Conservation (phyloP, 2,888 invertebrate species). For the Phyllotreta striolata region DNA sequence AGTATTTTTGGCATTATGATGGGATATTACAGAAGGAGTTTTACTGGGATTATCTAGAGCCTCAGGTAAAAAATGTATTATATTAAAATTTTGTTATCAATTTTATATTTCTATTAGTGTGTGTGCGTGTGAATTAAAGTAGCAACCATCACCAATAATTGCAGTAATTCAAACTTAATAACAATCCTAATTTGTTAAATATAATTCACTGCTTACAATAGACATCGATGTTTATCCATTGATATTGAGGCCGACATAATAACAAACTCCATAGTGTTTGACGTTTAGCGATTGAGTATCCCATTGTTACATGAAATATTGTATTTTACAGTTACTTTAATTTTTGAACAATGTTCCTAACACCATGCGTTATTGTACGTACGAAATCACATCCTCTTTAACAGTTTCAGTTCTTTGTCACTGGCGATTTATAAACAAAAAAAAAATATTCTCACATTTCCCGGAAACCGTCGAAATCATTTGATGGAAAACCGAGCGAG, state of each 20-base stretch:
- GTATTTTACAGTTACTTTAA: slow-evolving; percentile 22
- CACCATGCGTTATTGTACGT: slow-evolving; percentile 9
- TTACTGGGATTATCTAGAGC: not conserved
- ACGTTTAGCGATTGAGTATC: slow-evolving; percentile 9
- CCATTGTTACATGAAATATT: slow-evolving; percentile 20
- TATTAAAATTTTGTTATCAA: no score
- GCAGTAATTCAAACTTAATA: no score
- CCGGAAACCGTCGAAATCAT: no score
- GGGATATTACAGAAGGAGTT: not conserved
- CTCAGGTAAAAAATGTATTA: not conserved
- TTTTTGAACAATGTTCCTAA: slow-evolving; percentile 20
- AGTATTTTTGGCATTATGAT: not conserved
- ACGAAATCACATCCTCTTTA: slow-evolving; percentile 14
- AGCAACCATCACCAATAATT: no score
- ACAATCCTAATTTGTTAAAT: no score
- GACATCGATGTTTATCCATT: slow-evolving; percentile 11
- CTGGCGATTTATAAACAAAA: not conserved
- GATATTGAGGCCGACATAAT: slow-evolving; percentile 8
- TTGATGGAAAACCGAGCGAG: no score
- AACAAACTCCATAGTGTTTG: slow-evolving; percentile 1
- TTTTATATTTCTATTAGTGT: no score
- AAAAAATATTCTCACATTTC: no score
- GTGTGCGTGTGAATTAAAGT: no score
- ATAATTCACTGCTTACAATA: no score
- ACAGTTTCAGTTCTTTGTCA: slow-evolving; percentile 5